A percentile compares a stretch with the other conserved stretches of the same genome.
Evolutionary conservation across 2,888 invertebrate species (phyloP).

Genomic region (Prosopocoilus inquinatus): DNA sequence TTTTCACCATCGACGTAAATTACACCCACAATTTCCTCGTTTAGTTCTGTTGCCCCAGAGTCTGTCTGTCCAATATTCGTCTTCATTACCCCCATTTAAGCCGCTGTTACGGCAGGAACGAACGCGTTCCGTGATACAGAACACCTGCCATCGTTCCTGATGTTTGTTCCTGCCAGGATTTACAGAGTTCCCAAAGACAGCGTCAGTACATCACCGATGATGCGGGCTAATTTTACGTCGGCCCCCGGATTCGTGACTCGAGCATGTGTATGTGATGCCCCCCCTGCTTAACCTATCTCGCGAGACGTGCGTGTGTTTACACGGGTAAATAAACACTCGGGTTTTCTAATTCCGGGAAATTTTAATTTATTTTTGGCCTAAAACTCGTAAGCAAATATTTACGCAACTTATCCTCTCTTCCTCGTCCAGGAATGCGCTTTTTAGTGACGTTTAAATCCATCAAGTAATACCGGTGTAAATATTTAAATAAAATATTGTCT

Average conservation of each 20-base stretch:
- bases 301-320: constrained; percentile 14
- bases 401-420: too few relatives aligned
- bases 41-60: constrained; percentile 15
- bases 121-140: constrained; percentile 20
- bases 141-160: constrained; percentile 27
- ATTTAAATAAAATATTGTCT: background rate
- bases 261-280: constrained; percentile 11
- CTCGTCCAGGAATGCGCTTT: too few relatives aligned
- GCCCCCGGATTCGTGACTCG: constrained; percentile 21
- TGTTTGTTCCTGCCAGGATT: constrained; percentile 29
- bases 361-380: constrained; percentile 14
- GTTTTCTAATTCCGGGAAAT: constrained; percentile 12
- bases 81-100: constrained; percentile 17
- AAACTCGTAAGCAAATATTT: background rate
- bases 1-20: constrained; percentile 12
- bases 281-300: constrained; percentile 17
- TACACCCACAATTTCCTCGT: constrained; percentile 16
- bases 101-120: constrained; percentile 19
- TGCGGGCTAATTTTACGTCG: constrained; percentile 26
- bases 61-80: constrained; percentile 13
- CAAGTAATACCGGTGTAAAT: too few relatives aligned
- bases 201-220: constrained; percentile 22
- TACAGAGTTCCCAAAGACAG: constrained; percentile 26
- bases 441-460: too few relatives aligned
- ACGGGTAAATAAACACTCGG: constrained; percentile 13